These are phyloP conservation scores for Formica selysi DNA, from an alignment of 1,140 invertebrate species.

Conservation along the genomic window DNA sequence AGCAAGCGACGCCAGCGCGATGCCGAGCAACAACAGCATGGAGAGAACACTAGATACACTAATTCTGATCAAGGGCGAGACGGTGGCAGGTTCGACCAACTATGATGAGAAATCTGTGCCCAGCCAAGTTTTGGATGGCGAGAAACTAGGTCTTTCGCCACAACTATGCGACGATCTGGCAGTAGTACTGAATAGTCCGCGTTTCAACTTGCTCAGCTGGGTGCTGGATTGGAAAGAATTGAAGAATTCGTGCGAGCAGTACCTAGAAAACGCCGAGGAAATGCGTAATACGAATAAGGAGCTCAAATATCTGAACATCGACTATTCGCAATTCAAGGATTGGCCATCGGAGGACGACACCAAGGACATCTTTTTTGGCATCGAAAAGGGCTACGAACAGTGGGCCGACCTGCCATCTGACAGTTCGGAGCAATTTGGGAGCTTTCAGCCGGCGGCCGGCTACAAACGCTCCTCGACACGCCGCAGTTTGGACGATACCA, in stretches of 20 bases:
- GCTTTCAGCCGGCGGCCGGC: conserved; percentile 80
- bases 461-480: conserved; percentile 79
- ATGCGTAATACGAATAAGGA: conserved; percentile 88
- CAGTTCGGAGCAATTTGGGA: conserved; percentile 83
- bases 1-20: conserved; percentile 18
- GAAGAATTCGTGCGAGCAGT: conserved; percentile 87
- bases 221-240: conserved; percentile 88
- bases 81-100: conserved; percentile 83
- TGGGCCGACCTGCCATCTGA: conserved; percentile 83
- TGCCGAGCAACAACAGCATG: conserved; percentile 71
- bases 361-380: conserved; percentile 86
- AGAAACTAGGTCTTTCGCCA: conserved; percentile 87
- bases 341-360: conserved; percentile 86
- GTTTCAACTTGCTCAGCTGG: conserved; percentile 89
- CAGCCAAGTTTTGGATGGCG: conserved; percentile 85
- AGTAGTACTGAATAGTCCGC: conserved; percentile 88
- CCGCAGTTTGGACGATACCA: conserved; percentile 81
- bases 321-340: conserved; percentile 89
- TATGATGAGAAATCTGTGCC: conserved; percentile 86
- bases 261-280: conserved; percentile 88
- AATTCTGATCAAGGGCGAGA: conserved; percentile 84
- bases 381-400: conserved; percentile 88
- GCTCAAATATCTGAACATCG: conserved; percentile 89
- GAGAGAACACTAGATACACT: conserved; percentile 84
- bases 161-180: conserved; percentile 88